Conservation (phyloP, 2,888 invertebrate genomes). For the Octodonta nipae region DNA sequence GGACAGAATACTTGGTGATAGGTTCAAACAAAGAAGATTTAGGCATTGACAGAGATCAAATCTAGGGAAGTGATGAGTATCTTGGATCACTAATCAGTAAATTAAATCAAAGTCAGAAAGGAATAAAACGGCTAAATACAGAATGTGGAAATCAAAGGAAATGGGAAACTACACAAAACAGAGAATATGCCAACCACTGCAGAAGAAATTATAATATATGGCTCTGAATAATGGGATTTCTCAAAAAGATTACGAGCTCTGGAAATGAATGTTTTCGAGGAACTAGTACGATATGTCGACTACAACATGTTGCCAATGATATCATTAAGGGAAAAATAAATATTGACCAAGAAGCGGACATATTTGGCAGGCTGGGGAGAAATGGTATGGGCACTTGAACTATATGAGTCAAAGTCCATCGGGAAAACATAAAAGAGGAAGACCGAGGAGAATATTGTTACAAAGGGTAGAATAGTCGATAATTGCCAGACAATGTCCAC, state of each 20-base stretch:
- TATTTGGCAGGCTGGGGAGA: not conserved
- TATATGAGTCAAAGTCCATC: not conserved
- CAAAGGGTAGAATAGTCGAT: too few relatives aligned
- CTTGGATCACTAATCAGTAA: not conserved
- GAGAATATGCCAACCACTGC: conserved; percentile 1
- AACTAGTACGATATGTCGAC: not conserved
- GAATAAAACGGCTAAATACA: not conserved
- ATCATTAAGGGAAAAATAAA: conserved; percentile 1
- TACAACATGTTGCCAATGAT: conserved; percentile 1
- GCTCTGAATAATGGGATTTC: not conserved
- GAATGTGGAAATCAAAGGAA: not conserved
- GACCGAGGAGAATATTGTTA: not conserved
- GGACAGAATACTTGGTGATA: conserved; percentile 1
- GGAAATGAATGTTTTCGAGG: not conserved
- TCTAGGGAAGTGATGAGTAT: not conserved
- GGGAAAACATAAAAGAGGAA: not conserved
- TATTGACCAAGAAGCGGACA: not conserved
- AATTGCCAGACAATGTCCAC: too few relatives aligned
- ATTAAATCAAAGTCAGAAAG: not conserved
- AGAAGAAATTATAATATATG: conserved; percentile 1
- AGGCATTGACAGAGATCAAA: not conserved
- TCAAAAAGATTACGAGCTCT: not conserved
- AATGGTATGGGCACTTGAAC: conserved; percentile 1
- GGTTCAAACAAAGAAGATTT: not conserved
- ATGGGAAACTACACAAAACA: conserved; percentile 1